phyloP scores from a whole-genome alignment of 2,888 invertebrate species.

The Proisotoma minuta region DNA sequence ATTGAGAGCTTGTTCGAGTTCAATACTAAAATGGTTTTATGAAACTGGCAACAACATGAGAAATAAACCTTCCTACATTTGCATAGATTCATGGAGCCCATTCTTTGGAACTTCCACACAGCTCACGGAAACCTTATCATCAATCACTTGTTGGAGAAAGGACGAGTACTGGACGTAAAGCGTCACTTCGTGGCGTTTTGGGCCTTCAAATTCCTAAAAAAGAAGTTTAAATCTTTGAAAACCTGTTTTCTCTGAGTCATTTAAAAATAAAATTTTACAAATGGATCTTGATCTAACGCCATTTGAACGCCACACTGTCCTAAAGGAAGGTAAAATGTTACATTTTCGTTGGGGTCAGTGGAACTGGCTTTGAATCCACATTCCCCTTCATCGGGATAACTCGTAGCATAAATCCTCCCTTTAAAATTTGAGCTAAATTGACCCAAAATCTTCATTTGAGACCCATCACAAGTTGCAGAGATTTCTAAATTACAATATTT shows the following conservation, averaged over 20 bases:
- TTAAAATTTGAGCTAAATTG: slow-evolving; percentile 37
- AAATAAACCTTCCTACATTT: background rate
- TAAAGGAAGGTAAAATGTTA: slow-evolving; percentile 41
- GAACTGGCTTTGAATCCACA: slow-evolving; percentile 35
- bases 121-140: slow-evolving; percentile 45
- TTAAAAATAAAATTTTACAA: slow-evolving; percentile 7
- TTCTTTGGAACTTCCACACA: slow-evolving; percentile 36
- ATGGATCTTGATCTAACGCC: slow-evolving; percentile 37
- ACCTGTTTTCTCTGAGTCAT: slow-evolving; percentile 3
- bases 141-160: slow-evolving; percentile 45
- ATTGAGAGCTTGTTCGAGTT: background rate
- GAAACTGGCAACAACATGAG: background rate
- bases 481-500: background rate
- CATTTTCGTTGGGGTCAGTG: slow-evolving; percentile 31
- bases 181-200: slow-evolving; percentile 40
- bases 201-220: slow-evolving; percentile 39
- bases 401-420: slow-evolving; percentile 44
- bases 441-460: slow-evolving; percentile 37
- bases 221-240: background rate
- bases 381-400: slow-evolving; percentile 44
- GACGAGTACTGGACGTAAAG: slow-evolving; percentile 47
- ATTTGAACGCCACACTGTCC: slow-evolving; percentile 46
- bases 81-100: slow-evolving; percentile 1
- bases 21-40: background rate
- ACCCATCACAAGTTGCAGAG: slow-evolving; percentile 37